Evolutionary conservation across 1,140 invertebrate genomes (phyloP), one percentile per base, ranked within the genome.

Genomic region (Elymnias hypermnestra): DNA sequence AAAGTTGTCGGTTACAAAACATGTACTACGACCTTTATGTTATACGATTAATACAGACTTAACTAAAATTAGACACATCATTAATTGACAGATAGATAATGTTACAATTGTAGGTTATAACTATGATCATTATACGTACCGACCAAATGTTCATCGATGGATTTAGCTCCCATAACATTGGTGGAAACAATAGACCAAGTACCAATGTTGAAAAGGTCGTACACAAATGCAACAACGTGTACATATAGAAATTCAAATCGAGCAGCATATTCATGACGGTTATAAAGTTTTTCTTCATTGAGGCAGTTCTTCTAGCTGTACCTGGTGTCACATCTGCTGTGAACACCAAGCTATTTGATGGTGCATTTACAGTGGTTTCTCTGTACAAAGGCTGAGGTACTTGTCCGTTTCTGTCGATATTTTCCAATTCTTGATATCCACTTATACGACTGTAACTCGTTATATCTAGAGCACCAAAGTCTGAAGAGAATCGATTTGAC

Each of bases 221-320:
- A 40, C 70, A 74, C 8, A 86, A 23, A 51, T 83, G 72, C 25
- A 86, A 50, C 14, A 84, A 41, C 5, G 81, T 76, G 47, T 84
- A 85, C 41, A 83, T 52, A 45, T 87, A 87, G 61, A 87, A 87
- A 46, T 84, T 84, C 1, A 79, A 15, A 45, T 87, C 83, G 6
- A 62, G 43, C 17, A 87, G 45, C 71, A 84, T 83, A 35, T 73
- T 81, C 2, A 67, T 47, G 2, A 87, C 57, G 1, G 79, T 74
- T 19, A 83, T 75, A 18, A 85, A 68, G 51, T 86, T 84, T 65
- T 86, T 87, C 35, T 78, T 81, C 45, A 83, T 43, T 0, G 74
- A 62, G 0, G 75, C 77, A 0, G 83, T 86, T 28, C 86, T 57
- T 50, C 83, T 69, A 0, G 65, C 68, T 1, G 82, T 81, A 6